These are phyloP conservation scores for Trogon surrucura DNA, from an alignment of 2,113 vertebrate genomes.

Conservation along the genomic window DNA sequence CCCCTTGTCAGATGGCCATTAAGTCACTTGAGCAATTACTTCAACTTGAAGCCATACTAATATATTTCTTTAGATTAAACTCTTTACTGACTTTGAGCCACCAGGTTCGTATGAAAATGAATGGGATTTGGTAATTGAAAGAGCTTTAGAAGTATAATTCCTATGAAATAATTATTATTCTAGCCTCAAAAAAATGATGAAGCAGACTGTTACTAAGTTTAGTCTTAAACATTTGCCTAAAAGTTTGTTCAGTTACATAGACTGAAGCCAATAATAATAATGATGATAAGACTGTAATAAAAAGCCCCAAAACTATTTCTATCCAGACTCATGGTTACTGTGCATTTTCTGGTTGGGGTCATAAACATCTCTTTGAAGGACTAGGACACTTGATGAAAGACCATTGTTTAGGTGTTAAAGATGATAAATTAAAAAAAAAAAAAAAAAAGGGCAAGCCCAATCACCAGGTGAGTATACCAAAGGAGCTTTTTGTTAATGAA, in stretches of 20 bases:
- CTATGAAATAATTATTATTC: not conserved
- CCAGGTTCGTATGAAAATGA: not conserved
- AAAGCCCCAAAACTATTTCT: not conserved
- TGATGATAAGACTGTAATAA: not conserved
- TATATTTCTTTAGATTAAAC: not conserved
- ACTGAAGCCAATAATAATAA: not conserved
- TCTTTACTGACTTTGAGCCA: not conserved
- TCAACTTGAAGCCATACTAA: not conserved
- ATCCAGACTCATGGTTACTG: not conserved
- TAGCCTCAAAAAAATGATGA: not conserved
- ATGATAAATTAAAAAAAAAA: slow-evolving; percentile 23
- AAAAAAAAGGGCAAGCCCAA: not conserved
- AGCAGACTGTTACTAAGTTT: not conserved
- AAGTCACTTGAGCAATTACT: not conserved
- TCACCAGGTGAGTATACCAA: slow-evolving; percentile 5
- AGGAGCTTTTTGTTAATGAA: slow-evolving; percentile 66
- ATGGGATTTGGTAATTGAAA: not conserved
- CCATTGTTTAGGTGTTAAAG: not conserved
- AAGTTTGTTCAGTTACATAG: not conserved
- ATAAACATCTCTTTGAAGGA: not conserved
- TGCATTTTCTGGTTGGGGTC: not conserved
- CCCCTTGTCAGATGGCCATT: not conserved
- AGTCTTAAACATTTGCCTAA: not conserved
- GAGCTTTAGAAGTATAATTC: not conserved
- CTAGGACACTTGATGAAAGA: not conserved